phyloP scores from a whole-genome alignment of 1,140 invertebrate species.

The Hypsibius dujardini region DNA sequence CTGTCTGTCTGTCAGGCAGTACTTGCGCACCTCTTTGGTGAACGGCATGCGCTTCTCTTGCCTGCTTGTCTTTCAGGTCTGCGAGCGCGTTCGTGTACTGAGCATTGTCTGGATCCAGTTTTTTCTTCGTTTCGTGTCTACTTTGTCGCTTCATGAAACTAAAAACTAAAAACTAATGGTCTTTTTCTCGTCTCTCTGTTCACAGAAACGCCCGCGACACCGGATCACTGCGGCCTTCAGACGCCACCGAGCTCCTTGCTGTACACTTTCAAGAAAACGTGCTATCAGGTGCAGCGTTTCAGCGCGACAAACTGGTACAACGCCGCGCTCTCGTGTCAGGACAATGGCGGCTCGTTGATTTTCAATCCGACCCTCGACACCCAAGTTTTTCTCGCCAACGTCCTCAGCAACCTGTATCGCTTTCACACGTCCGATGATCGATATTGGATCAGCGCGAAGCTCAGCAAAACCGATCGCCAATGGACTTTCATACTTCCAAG shows the following conservation, averaged over 20 bases:
- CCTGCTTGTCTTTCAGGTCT: too few relatives aligned
- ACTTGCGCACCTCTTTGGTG: too few relatives aligned
- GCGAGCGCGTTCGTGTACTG: too few relatives aligned
- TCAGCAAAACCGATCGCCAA: background rate
- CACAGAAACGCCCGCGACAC: constrained; percentile 9
- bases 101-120: too few relatives aligned
- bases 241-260: constrained; percentile 1
- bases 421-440: constrained; percentile 7
- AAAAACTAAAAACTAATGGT: background rate
- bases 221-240: constrained; percentile 5
- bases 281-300: background rate
- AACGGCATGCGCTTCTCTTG: too few relatives aligned
- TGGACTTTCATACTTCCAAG: background rate
- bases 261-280: background rate
- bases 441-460: constrained; percentile 1
- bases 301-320: constrained; percentile 2
- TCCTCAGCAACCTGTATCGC: constrained; percentile 15
- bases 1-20: too few relatives aligned
- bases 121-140: background rate
- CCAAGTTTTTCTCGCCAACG: background rate
- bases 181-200: background rate
- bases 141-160: background rate
- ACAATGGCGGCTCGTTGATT: constrained; percentile 12
- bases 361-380: constrained; percentile 3
- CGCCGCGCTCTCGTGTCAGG: constrained; percentile 8